Base-by-base conservation (phyloP, 2,888 invertebrate species). In the Phengaris arion region DNA sequence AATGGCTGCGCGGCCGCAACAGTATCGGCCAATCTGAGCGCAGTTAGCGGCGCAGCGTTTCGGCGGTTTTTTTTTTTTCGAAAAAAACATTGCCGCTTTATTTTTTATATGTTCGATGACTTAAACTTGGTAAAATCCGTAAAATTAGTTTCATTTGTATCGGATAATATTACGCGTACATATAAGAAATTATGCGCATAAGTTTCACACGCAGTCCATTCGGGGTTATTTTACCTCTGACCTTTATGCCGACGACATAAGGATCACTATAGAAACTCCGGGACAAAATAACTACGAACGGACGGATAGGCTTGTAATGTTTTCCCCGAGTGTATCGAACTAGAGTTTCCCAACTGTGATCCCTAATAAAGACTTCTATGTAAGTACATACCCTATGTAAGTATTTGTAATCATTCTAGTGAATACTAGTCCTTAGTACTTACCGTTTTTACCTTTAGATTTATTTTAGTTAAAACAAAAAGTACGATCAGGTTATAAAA, bases 261-360 rank as follows among this genome's bases (percentile, higher is more conserved):
- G 35, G 35, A 35, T 64, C 64, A 4, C 1, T 15, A 35, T 64
- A 15, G 22, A 59, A 5, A 22, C 4, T 59, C 45, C 13, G 12
- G 12, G 35, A 35, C 10, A 35, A 12, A 64, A 12, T 35, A 54
- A 54, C 52, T 54, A 7, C 35, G 12, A 12, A 68, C 10, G 13
- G 75, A 46, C 74, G 74, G 77, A 35, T 72, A 79, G 75, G 73
- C 77, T 76, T 77, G 75, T 75, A 76, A 59, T 78, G 77, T 77
- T 78, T 75, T 78, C 77, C 78, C 80, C 74, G 76, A 77, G 75
- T 87, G 86, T 89, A 88, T 87, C 83, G 85, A 88, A 87, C 88
- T 92, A 93, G 92, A 90, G 70, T 92, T 91, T 90, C 92, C 92
- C 90, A 90, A 89, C 93, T 93, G 93, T 93, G 93, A 93, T 93